Conservation (phyloP, 2,797 vertebrate species). For the Mycteria americana region DNA sequence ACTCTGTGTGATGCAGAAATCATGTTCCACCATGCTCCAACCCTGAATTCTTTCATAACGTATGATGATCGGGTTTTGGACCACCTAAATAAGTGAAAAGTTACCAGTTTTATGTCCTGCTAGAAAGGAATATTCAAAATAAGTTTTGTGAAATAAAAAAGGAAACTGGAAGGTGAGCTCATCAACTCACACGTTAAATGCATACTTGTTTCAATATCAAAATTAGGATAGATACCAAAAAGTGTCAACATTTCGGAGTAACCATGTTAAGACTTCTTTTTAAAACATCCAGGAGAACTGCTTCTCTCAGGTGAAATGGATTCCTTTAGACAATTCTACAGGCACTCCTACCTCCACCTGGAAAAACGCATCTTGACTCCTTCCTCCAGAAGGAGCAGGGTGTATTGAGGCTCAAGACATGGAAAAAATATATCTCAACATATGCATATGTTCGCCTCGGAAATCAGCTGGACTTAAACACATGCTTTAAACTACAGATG, state of each 20-base stretch:
- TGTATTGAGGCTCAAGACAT: accelerated
- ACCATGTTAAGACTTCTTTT: background rate
- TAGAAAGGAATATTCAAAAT: background rate
- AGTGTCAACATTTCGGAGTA: background rate
- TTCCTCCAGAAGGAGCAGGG: background rate
- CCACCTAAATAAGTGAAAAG: background rate
- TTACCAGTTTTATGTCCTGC: background rate
- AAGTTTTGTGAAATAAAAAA: background rate
- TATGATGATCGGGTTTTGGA: background rate
- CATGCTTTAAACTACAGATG: background rate
- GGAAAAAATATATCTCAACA: background rate
- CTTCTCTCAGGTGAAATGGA: background rate
- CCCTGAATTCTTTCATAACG: background rate
- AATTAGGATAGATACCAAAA: background rate
- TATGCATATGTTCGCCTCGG: background rate
- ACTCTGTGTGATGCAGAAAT: background rate
- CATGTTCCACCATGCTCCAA: background rate
- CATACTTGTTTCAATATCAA: background rate
- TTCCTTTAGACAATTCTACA: background rate
- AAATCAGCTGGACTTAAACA: background rate
- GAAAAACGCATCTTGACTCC: background rate
- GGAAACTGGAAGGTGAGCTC: background rate
- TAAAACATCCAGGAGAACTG: background rate
- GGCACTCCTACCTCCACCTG: background rate
- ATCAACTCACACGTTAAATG: background rate